Percentiles rank a stretch among this genome's conserved stretches.
phyloP scores from a whole-genome alignment of 1,140 invertebrate species.

The Drosophila lini region DNA sequence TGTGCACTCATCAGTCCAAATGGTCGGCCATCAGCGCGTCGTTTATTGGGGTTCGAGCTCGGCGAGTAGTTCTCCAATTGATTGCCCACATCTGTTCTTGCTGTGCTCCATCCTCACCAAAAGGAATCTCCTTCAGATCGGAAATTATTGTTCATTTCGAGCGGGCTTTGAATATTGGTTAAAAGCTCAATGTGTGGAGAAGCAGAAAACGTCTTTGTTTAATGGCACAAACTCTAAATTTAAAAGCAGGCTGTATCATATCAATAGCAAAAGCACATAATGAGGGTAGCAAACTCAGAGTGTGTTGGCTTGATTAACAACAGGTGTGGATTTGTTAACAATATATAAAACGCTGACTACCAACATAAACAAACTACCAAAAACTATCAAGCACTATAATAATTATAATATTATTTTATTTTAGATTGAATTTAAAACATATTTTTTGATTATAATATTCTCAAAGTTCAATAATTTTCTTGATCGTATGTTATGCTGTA shows the following conservation, averaged over 20 bases:
- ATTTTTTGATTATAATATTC: background rate
- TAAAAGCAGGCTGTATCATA: background rate
- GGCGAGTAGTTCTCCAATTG: slow-evolving; percentile 43
- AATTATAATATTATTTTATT: background rate
- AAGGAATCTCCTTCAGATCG: slow-evolving; percentile 15
- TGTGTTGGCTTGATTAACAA: background rate
- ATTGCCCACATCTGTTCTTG: slow-evolving; percentile 37
- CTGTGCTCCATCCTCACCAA: background rate
- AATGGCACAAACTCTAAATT: slow-evolving; percentile 3
- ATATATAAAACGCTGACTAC: background rate
- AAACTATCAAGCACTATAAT: background rate
- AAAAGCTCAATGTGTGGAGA: slow-evolving; percentile 4
- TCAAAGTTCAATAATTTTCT: background rate
- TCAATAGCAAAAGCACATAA: slow-evolving; percentile 2
- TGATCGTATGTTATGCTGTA: background rate
- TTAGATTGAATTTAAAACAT: background rate
- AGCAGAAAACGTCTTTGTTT: slow-evolving; percentile 3
- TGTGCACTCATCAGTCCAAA: slow-evolving; percentile 59
- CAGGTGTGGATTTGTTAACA: slow-evolving; percentile 9
- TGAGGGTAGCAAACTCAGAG: background rate
- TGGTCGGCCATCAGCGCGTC: slow-evolving; percentile 60
- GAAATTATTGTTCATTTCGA: slow-evolving; percentile 33
- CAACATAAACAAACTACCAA: background rate
- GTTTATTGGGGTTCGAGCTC: slow-evolving; percentile 57
- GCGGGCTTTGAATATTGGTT: slow-evolving; percentile 13